Percentiles rank a stretch among this genome's conserved stretches.
Conservation (phyloP, 2,888 invertebrate genomes). For the Hyalella azteca region DNA sequence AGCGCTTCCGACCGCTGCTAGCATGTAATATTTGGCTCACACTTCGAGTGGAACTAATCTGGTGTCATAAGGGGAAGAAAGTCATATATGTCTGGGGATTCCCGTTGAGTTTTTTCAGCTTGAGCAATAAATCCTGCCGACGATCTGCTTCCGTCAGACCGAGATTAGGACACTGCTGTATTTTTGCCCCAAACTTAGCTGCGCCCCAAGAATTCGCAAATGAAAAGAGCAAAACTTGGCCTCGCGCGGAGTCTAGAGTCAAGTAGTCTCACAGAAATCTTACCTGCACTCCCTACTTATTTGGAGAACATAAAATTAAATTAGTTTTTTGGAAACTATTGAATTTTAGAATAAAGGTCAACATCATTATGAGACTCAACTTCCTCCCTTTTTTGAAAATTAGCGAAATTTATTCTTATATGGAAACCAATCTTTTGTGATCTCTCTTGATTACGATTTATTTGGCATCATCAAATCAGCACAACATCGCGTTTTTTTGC, state of each 20-base stretch:
- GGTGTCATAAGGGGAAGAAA: slow-evolving; percentile 32
- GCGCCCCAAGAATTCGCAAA: slow-evolving; percentile 11
- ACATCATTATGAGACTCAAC: too few species aligned
- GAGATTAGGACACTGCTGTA: slow-evolving; percentile 36
- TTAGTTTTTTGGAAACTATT: too few species aligned
- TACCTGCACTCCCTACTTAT: too few species aligned
- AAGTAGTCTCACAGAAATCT: too few species aligned
- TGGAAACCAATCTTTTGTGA: too few species aligned
- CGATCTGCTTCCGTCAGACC: slow-evolving; percentile 35
- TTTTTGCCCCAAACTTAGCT: slow-evolving; percentile 33
- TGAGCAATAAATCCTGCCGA: slow-evolving; percentile 31
- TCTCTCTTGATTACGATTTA: too few species aligned
- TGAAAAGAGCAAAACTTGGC: slow-evolving; percentile 6
- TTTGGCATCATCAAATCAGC: too few species aligned
- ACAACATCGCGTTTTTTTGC: too few species aligned
- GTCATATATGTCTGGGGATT: slow-evolving; percentile 30
- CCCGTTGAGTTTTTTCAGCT: slow-evolving; percentile 11
- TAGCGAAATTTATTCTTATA: too few species aligned
- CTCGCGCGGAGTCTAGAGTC: background rate
- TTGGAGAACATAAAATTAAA: too few species aligned
- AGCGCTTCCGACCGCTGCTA: slow-evolving; percentile 8
- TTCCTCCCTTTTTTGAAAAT: too few species aligned
- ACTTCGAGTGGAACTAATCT: slow-evolving; percentile 33
- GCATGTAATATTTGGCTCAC: background rate
- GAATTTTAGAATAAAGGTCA: too few species aligned